Conservation (phyloP, 1,140 invertebrate species). For the Drosophila miranda region DNA sequence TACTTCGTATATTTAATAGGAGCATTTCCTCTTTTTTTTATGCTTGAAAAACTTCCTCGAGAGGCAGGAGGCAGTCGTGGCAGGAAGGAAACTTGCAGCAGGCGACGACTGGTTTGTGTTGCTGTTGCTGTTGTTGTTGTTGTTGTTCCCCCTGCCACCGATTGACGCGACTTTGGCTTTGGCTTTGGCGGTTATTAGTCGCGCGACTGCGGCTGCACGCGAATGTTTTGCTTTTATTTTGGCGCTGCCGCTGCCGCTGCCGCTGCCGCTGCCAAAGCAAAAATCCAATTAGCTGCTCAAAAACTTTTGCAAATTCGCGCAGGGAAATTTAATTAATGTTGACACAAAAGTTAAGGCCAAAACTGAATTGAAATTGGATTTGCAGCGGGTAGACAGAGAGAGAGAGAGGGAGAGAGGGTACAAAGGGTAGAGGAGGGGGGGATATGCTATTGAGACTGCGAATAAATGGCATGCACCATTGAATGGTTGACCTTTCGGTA, state of each 20-base stretch:
- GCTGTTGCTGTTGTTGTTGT: slow-evolving; percentile 8
- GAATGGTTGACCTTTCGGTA: slow-evolving; percentile 18
- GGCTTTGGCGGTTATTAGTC: slow-evolving; percentile 65
- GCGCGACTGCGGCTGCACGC: slow-evolving; percentile 60
- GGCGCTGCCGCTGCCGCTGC: slow-evolving; percentile 22
- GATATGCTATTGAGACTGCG: background rate
- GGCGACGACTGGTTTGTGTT: slow-evolving; percentile 49
- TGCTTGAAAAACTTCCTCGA: slow-evolving; percentile 66
- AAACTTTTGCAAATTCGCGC: slow-evolving; percentile 73
- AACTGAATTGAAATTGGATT: slow-evolving; percentile 53
- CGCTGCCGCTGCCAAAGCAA: slow-evolving; percentile 37
- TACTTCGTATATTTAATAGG: slow-evolving; percentile 64
- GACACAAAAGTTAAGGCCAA: slow-evolving; percentile 60
- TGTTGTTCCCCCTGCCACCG: slow-evolving; percentile 3
- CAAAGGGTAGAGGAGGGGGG: background rate
- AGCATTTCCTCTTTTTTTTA: slow-evolving; percentile 66
- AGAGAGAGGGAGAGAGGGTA: background rate
- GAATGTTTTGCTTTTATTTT: slow-evolving; percentile 65
- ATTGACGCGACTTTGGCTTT: slow-evolving; percentile 40
- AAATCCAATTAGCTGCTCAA: slow-evolving; percentile 80
- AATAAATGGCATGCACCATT: background rate
- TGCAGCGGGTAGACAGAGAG: too few relatives aligned
- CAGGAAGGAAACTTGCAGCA: slow-evolving; percentile 63
- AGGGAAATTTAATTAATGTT: slow-evolving; percentile 78
- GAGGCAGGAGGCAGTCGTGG: background rate